Base-by-base conservation (phyloP, 1,140 invertebrate species). In the Drosophila jambulina region DNA sequence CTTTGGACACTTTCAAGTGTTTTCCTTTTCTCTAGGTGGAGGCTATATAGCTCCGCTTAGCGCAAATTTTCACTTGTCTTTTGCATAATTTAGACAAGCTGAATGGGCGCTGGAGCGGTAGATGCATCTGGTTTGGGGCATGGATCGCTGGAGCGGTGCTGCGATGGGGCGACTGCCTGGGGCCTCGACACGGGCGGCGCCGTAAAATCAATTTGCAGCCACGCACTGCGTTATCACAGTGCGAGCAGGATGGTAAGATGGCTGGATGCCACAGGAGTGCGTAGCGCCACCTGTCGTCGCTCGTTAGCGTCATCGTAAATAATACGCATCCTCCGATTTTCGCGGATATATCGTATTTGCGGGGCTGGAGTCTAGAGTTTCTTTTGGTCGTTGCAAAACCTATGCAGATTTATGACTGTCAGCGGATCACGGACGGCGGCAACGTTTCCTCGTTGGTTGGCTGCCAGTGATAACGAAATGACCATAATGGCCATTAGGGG, bases 241-340 rank as follows among this genome's bases (percentile, higher is more conserved):
- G 74, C 59, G 68, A 72, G 60, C 43, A 48, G 69, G 53, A 57
- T 81, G 48, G 57, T 19, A 43, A 62, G 53, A 51, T 72, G 48
- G 51, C 29, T 5, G 54, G 57, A 51, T 78, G 59, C 57, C 45
- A 45, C 40, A 56, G 59, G 58, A 64, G 62, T 62, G 58, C 61
- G 58, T 82, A 65, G 81, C 84, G 69, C 74, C 84, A 88, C 81
- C 82, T 88, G 84, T 88, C 85, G 85, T 75, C 85, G 85, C 81
- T 90, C 84, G 84, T 88, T 88, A 88, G 85, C 84, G 85, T 88
- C 84, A 88, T 88, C 84, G 79, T 88, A 88, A 88, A 88, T 88
- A 90, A 90, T 88, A 90, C 83, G 83, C 56, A 42, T 72, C 70
- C 38, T 72, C 34, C 32, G 38, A 34, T 70, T 36, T 71, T 61